phyloP scores from a whole-genome alignment of 2,113 vertebrate species.

The Passer domesticus region DNA sequence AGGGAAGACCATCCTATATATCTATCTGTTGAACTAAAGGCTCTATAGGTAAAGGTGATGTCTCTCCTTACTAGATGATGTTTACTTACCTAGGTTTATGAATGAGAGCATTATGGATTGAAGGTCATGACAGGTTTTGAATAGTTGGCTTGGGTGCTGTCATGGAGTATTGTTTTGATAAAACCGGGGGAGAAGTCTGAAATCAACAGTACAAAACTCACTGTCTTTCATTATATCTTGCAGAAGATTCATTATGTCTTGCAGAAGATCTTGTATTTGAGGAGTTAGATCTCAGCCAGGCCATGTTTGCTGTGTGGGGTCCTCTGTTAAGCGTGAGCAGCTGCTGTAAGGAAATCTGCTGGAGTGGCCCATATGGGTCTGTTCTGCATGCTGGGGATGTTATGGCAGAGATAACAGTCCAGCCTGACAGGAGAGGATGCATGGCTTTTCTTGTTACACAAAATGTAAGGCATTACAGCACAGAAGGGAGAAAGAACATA shows the following conservation, averaged over 20 bases:
- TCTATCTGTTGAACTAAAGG: neutral
- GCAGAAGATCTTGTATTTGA: neutral
- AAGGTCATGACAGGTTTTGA: neutral
- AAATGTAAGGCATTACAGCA: neutral
- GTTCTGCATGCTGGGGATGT: neutral
- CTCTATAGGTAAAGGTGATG: neutral
- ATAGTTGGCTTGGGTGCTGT: neutral
- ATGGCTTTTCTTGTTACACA: neutral
- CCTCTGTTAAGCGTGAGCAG: neutral
- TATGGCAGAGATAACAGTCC: neutral
- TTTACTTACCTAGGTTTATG: neutral
- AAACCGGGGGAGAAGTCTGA: neutral
- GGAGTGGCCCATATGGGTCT: neutral
- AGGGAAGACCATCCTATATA: neutral
- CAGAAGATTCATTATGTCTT: too few species aligned
- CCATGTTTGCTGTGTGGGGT: neutral
- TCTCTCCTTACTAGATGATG: neutral
- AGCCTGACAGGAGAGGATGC: neutral
- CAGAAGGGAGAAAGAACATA: neutral
- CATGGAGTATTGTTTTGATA: neutral
- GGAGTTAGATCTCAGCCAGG: neutral
- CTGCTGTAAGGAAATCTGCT: neutral
- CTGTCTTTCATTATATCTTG: neutral
- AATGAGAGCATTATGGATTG: neutral
- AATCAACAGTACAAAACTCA: neutral